These are phyloP conservation scores for Oreochromis grahami DNA, from an alignment of 2,797 vertebrate genomes.

Conservation along the genomic window DNA sequence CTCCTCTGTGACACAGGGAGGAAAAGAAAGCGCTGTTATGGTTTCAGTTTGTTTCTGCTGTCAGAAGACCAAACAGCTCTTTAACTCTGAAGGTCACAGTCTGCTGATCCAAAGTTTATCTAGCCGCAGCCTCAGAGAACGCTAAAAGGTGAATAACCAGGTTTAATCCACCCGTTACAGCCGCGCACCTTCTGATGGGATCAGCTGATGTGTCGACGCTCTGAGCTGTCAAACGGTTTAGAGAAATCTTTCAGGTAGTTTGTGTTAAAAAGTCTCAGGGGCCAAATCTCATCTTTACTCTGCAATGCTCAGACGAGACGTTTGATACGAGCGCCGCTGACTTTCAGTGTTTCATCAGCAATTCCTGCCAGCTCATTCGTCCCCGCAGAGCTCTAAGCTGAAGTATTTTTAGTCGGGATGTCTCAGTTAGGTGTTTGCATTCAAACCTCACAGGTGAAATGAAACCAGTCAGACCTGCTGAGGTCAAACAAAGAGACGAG, in stretches of 20 bases:
- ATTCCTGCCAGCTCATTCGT: background rate
- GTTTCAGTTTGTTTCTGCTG: background rate
- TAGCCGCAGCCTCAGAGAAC: background rate
- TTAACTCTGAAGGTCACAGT: background rate
- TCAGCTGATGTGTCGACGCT: background rate
- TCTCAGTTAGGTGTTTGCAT: conserved; percentile 13
- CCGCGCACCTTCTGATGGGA: background rate
- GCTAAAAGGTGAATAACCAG: background rate
- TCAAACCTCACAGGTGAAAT: conserved; percentile 13
- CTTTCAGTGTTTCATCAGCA: background rate
- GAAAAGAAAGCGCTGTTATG: background rate
- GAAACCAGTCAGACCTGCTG: background rate
- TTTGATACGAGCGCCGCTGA: background rate
- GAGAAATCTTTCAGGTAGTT: background rate
- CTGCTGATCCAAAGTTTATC: background rate
- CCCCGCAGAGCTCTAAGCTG: background rate
- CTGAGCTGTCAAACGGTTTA: background rate
- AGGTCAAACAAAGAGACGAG: conserved; percentile 21
- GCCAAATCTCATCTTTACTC: background rate
- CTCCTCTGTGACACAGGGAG: background rate
- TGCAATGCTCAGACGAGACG: background rate
- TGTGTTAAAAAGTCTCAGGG: background rate
- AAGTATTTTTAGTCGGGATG: background rate
- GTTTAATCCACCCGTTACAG: background rate
- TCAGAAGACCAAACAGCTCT: background rate